Percentiles rank a stretch among this genome's conserved stretches.
phyloP scores from a whole-genome alignment of 2,888 invertebrate species.

The Alcis repandata region DNA sequence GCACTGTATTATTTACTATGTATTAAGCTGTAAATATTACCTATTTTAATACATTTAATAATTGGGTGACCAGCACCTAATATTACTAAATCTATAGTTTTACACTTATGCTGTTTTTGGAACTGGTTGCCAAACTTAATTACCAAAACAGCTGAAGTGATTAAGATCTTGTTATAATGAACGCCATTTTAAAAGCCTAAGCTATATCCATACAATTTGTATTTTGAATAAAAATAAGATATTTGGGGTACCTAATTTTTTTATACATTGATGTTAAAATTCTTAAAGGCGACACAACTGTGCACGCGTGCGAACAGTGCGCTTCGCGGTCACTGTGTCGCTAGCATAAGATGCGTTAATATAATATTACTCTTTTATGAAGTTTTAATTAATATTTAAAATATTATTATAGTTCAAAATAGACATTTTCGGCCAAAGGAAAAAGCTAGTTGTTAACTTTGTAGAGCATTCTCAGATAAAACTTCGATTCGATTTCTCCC shows the following conservation, averaged over 20 bases:
- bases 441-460: too few relatives aligned
- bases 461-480: too few relatives aligned
- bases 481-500: too few relatives aligned
- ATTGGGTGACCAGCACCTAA: conserved; percentile 61
- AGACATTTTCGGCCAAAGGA: too few relatives aligned
- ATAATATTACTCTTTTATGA: too few relatives aligned
- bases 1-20: neutral
- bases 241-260: neutral
- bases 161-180: conserved; percentile 1
- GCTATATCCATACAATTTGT: neutral
- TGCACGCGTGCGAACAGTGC: too few relatives aligned
- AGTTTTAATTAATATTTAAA: too few relatives aligned
- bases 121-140: neutral
- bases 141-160: neutral
- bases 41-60: conserved; percentile 39
- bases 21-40: neutral
- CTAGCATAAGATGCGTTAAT: too few relatives aligned
- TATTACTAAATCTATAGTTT: neutral
- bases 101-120: neutral
- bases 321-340: too few relatives aligned
- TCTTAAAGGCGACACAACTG: too few relatives aligned
- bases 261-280: too few relatives aligned
- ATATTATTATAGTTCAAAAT: too few relatives aligned
- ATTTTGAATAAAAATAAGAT: neutral
- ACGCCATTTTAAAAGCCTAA: neutral